Conservation (phyloP, 2,113 vertebrate genomes). For the Pyrgilauda ruficollis region DNA sequence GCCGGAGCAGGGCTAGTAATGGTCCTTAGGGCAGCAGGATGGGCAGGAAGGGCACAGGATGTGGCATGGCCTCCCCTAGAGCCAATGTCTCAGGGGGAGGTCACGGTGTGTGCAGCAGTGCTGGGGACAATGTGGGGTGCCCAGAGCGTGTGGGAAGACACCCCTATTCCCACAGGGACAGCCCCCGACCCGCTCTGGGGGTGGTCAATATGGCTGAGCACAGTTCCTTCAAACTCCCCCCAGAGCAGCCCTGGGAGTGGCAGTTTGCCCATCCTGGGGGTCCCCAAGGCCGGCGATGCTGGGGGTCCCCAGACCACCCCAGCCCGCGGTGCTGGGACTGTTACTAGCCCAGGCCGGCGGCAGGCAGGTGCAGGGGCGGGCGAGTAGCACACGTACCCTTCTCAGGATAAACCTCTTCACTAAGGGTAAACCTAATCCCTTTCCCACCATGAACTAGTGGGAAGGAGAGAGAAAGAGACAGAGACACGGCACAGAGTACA, state of each 20-base stretch:
- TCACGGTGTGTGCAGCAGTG: background rate
- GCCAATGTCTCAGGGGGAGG: background rate
- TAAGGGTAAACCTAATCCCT: constrained; percentile 98
- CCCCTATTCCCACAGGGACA: background rate
- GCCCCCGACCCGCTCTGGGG: background rate
- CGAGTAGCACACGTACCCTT: constrained; percentile 89
- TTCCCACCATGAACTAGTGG: constrained; percentile 95
- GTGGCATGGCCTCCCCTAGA: background rate
- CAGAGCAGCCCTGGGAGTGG: background rate
- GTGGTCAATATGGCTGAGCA: background rate
- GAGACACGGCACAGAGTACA: constrained; percentile 37
- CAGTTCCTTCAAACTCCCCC: background rate
- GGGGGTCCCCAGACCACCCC: background rate
- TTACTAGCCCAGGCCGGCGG: constrained; percentile 67
- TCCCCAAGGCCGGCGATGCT: background rate
- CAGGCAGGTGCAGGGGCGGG: constrained; percentile 55
- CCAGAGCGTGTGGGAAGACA: background rate
- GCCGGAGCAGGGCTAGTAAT: constrained; percentile 69
- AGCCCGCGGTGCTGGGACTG: constrained; percentile 35
- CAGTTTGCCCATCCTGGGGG: background rate
- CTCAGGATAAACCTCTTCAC: constrained; percentile 98
- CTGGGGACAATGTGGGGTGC: background rate
- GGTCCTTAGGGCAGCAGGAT: constrained; percentile 7
- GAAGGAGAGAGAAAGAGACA: constrained; percentile 70
- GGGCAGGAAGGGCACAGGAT: background rate